Conservation (phyloP, 2,113 vertebrate genomes). For the Okapia johnstoni region DNA sequence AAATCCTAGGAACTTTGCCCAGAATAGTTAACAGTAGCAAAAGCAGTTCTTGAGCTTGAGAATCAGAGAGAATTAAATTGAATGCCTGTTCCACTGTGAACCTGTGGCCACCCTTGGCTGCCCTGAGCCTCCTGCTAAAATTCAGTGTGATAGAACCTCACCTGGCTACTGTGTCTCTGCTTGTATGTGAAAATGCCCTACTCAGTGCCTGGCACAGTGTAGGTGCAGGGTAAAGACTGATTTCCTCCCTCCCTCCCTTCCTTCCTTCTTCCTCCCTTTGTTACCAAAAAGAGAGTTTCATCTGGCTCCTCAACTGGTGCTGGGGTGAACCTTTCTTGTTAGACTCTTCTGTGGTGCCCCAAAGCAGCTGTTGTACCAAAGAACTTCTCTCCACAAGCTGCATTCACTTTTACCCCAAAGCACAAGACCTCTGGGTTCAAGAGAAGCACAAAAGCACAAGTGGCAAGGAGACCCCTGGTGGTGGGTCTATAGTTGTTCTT, state of each 20-base stretch:
- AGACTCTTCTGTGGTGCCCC: not conserved
- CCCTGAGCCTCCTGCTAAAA: not conserved
- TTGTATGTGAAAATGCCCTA: not conserved
- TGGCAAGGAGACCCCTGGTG: not conserved
- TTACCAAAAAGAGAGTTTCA: not conserved
- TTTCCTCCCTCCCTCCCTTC: conserved; percentile 31
- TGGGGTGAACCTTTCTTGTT: not conserved
- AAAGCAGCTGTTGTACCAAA: not conserved
- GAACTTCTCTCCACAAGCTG: not conserved
- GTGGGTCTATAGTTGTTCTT: not conserved
- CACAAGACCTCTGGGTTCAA: not conserved
- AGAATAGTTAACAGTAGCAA: not conserved
- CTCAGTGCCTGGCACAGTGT: not conserved
- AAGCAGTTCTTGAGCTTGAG: not conserved
- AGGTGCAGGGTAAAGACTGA: not conserved
- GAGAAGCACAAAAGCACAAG: not conserved
- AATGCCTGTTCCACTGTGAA: not conserved
- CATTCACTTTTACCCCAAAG: not conserved
- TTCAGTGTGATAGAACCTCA: not conserved
- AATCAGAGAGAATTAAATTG: not conserved
- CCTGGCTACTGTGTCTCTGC: not conserved
- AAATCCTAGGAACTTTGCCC: not conserved
- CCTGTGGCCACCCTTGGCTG: not conserved
- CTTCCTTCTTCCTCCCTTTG: conserved; percentile 44
- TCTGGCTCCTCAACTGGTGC: not conserved